Evolutionary conservation across 2,113 vertebrate genomes (phyloP).

Genomic region (Collichthys lucidus): DNA sequence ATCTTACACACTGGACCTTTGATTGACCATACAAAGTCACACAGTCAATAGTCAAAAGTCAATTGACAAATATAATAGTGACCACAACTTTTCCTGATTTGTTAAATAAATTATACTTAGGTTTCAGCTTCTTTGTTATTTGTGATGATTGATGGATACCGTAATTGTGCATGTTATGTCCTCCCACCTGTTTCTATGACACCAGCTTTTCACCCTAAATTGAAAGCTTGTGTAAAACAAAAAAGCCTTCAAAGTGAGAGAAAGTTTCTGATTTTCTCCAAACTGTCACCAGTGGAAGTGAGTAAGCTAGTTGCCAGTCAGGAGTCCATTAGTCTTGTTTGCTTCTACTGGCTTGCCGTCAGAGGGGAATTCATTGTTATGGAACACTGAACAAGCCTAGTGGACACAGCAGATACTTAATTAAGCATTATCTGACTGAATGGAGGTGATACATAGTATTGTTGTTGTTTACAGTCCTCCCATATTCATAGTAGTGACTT

Average conservation of each 20-base stretch:
- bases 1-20: not conserved
- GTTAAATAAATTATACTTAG: not conserved
- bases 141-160: not conserved
- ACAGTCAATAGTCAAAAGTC: not conserved
- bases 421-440: constrained; percentile 43
- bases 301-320: not conserved
- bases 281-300: not conserved
- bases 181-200: not conserved
- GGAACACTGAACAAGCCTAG: constrained; percentile 72
- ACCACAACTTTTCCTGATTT: not conserved
- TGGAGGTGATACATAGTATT: not conserved
- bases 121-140: constrained; percentile 1
- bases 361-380: constrained; percentile 74
- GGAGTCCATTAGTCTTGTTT: not conserved
- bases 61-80: not conserved
- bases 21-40: not conserved
- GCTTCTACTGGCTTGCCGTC: constrained; percentile 16
- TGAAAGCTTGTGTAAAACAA: too few species aligned
- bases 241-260: not conserved
- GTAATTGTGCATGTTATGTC: not conserved
- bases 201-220: not conserved
- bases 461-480: constrained; percentile 22
- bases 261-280: not conserved
- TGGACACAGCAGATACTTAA: constrained; percentile 37
- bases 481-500: not conserved